Base-by-base conservation (phyloP, 2,797 vertebrate species). In the Platyrinchus mystaceus region DNA sequence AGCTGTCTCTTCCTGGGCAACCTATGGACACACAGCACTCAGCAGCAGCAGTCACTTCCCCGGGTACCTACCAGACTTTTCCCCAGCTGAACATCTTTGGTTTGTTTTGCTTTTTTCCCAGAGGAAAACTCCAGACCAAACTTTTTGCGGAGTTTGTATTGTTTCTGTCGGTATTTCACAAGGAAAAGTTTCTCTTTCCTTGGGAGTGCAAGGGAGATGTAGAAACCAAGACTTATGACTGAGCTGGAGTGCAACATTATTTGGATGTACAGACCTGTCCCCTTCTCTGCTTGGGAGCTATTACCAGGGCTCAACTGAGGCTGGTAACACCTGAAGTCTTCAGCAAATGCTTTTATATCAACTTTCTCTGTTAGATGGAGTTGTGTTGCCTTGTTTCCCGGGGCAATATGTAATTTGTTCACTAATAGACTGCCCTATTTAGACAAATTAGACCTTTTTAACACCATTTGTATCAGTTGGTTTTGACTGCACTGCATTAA, bases 381-480 rank as follows among this genome's bases (percentile, higher is more conserved):
- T 78, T 67, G 37, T 47, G 37, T 74, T 93, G 69, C 52, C n/a
- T 66, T 76, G 59, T 88, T 88, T 94, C 67, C 73, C 39, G 22
- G 50, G 79, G 43, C 69, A 59, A 12, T 56, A 15, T 69, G 23
- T 82, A 84, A 91, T 94, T 91, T 93, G 44, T 74, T 94, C 34
- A 8, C 67, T 82, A 88, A 87, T 6, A 68, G 37, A 50, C 55
- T 90, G n/a, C 70, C 82, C 76, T 71, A 26, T 83, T 96, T 86
- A 92, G 80, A 85, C 69, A 88, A 93, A 94, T 95, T 86, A 93
- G 93, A 74, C 63, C 73, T 93, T 79, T 84, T 94, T 75, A 91
- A 84, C 53, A 94, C 49, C 60, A 43, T 93, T 92, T 81, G 30
- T 92, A 36, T 75, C 92, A 89, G 55, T 50, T 89, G 84, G 8